These are phyloP conservation scores for Exephanes ischioxanthus DNA, from an alignment of 2,888 invertebrate genomes.

Conservation along the genomic window DNA sequence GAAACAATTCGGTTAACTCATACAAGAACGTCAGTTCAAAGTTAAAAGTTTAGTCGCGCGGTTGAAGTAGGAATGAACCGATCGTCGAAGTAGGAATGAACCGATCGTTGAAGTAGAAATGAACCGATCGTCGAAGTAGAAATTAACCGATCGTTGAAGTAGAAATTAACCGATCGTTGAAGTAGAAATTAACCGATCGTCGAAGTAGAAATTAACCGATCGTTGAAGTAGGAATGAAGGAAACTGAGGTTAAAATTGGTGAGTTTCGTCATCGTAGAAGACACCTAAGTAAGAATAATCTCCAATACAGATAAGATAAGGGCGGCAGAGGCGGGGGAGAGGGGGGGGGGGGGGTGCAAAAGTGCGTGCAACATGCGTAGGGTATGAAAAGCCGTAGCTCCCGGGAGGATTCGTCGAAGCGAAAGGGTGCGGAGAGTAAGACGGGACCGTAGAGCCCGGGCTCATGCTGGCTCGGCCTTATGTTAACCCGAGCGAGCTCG, in stretches of 20 bases:
- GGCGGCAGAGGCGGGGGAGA: neutral
- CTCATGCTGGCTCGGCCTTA: conserved; percentile 28
- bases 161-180: conserved; percentile 39
- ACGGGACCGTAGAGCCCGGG: conserved; percentile 7
- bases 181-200: conserved; percentile 32
- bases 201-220: neutral
- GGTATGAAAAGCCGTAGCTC: conserved; percentile 38
- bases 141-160: conserved; percentile 8
- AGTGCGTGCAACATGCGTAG: conserved; percentile 49
- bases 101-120: conserved; percentile 37
- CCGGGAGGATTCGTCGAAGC: conserved; percentile 36
- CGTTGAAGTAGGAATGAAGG: conserved; percentile 31
- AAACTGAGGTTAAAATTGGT: neutral
- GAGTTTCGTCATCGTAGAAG: neutral
- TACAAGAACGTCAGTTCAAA: neutral
- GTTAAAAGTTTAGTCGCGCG: neutral
- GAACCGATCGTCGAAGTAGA: neutral
- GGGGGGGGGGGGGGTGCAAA: conserved; percentile 36
- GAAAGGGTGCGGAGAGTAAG: conserved; percentile 31
- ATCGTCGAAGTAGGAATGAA: conserved; percentile 37
- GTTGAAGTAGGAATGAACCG: conserved; percentile 31
- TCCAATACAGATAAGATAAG: neutral
- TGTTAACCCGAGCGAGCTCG: conserved; percentile 24
- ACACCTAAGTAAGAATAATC: neutral
- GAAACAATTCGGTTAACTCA: neutral